Conservation (phyloP, 2,797 vertebrate species). For the Chelon auratus region DNA sequence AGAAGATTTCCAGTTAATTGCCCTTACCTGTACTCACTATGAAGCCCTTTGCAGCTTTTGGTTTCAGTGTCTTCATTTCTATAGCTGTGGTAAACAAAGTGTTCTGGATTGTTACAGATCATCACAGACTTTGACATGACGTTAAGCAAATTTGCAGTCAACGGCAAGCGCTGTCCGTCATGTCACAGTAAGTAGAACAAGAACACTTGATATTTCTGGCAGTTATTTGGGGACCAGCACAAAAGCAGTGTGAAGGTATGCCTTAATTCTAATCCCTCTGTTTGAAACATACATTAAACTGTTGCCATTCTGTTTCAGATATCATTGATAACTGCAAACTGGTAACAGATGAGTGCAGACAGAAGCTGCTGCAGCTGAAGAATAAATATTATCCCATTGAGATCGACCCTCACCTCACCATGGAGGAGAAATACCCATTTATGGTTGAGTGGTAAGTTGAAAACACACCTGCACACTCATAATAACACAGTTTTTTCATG, state of each 20-base stretch:
- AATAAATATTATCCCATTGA: constrained; percentile 97
- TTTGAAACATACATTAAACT: not conserved
- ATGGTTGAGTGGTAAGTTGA: constrained; percentile 96
- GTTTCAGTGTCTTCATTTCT: not conserved
- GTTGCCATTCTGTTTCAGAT: constrained; percentile 74
- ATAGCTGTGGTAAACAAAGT: not conserved
- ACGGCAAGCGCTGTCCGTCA: constrained; percentile 93
- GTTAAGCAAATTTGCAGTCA: constrained; percentile 93
- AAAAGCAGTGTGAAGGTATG: not conserved
- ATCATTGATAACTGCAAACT: constrained; percentile 95
- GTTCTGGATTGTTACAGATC: constrained; percentile 81
- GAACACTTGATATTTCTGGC: not conserved
- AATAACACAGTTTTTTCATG: too few species aligned
- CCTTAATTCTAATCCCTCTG: not conserved
- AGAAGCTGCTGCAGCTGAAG: constrained; percentile 93
- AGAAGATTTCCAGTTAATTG: not conserved
- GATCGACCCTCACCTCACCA: constrained; percentile 91
- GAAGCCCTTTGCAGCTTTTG: not conserved
- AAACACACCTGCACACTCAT: too few species aligned
- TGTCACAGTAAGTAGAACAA: constrained; percentile 91
- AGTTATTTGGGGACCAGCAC: not conserved
- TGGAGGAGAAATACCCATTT: constrained; percentile 94
- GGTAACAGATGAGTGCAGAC: constrained; percentile 92
- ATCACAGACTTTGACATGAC: constrained; percentile 99
- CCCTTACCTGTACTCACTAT: not conserved